Base-by-base conservation (phyloP, 2,888 invertebrate genomes). In the Bursaphelenchus okinawaensis region DNA sequence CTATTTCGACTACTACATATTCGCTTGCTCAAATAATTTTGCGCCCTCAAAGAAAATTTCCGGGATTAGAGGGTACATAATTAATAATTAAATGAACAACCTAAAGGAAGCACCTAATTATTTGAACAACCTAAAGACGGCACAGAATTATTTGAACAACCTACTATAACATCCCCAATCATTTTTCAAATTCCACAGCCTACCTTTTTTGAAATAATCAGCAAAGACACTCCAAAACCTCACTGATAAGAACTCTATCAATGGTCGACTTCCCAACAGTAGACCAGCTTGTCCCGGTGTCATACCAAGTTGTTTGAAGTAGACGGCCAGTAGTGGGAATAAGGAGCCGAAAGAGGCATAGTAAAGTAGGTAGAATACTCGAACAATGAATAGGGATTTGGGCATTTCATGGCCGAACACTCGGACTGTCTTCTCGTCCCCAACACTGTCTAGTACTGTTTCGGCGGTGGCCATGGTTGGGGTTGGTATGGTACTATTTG, bases 251-350 rank as follows among this genome's bases (percentile, higher is more conserved):
- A 96, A 95, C 85, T 98, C 96, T 56, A 98, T 91, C 83, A 98
- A 92, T 0, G 96, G 96, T 69, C 98, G 87, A 76, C 92, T 90
- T 26, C 98, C 96, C 77, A 95, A 91, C 19, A 87, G 79, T 20
- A 85, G 77, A 7, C 83, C 83, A 3, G 82, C 77, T 71, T 81
- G 74, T 27, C 40, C 69, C 19, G 63, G 24, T 85, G 94, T 95
- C 93, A 98, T 94, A 67, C 94, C 94, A 89, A 96, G 90, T 87
- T 96, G 96, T 86, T 98, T 99, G 87, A 98, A 98, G 86, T 96
- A 99, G 55, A 98, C 92, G 40, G 94, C 96, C 90, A 98, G 91
- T 68, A 99, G 86, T 0, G 98, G 98, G 83, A 96, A 98, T 19
- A 98, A 87, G 0, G 93, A 93, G 7, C 98, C 98, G 84, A 98